Base-by-base conservation (phyloP, 2,888 invertebrate genomes). In the Macrosoma leucophasiata region DNA sequence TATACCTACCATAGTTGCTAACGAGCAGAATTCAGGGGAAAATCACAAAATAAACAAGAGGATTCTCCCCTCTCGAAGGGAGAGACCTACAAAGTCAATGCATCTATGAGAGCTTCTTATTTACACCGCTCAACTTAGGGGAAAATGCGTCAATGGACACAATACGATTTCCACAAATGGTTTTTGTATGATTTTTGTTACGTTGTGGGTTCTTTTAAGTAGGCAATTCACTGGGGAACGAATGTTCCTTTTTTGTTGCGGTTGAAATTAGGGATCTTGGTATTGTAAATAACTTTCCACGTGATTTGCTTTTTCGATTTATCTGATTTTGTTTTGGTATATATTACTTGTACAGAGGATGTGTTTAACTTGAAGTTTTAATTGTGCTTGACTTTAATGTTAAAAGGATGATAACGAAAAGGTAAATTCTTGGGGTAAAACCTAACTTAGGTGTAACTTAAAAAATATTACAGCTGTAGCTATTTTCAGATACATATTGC, bases 71-170 rank as follows among this genome's bases (percentile, higher is more conserved):
- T n/a, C 11, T 34, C 12, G 27, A 14, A 29, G 23, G 29, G 31
- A 39, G 41, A n/a, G n/a, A n/a, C n/a, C 29, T 43, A 36, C 30
- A 52, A 52, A 72, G 62, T 68, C 64, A 63, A 69, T 72, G 66
- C 64, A 68, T 66, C 56, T 46, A 44, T 42, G 49, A 49, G 33
- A 25, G 37, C 34, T 29, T 45, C 41, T 51, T 54, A 54, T 55
- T 55, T 50, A 53, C 50, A 44, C 31, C 41, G 42, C 12, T 21
- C 25, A 12, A 28, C 28, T 14, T 15, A 39, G 44, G 42, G 47
- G 37, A 36, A 44, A 31, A 14, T 50, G 37, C 41, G 58, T 58
- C n/a, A n/a, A 58, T 33, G 50, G 52, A 46, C 48, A 43, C 61
- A 52, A 54, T 50, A 43, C 55, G 49, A 60, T 60, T 62, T 56